A percentile compares a stretch with the other conserved stretches of the same genome.
These are phyloP conservation scores for Galaxias olidus DNA, from an alignment of 2,797 vertebrate species.

Conservation along the genomic window DNA sequence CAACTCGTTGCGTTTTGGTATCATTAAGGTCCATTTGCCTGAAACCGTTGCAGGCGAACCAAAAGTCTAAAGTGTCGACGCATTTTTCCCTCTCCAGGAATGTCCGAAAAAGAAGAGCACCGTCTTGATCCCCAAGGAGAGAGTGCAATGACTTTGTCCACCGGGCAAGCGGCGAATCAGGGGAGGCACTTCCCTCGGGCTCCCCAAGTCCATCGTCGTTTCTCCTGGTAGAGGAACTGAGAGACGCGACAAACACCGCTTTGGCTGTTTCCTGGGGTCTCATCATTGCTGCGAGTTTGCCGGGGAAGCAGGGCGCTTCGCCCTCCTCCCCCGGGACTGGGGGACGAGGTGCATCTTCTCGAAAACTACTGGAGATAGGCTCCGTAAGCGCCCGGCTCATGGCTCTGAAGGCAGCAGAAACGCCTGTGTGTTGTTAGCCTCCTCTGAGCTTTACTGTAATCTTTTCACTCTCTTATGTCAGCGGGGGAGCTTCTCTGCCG, in stretches of 20 bases:
- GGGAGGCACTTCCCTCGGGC: slow-evolving; percentile 94
- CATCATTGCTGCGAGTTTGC: slow-evolving; percentile 69
- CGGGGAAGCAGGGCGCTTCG: slow-evolving; percentile 82
- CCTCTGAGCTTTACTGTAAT: slow-evolving; percentile 72
- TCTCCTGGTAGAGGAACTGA: slow-evolving; percentile 78
- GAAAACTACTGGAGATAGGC: slow-evolving; percentile 89
- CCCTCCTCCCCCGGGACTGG: slow-evolving; percentile 97
- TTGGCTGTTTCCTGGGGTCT: slow-evolving; percentile 76
- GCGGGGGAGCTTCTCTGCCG: slow-evolving; percentile 86
- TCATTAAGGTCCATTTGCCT: slow-evolving; percentile 96
- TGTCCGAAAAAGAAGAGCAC: slow-evolving; percentile 91
- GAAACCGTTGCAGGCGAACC: slow-evolving; percentile 98
- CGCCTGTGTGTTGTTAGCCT: slow-evolving; percentile 52
- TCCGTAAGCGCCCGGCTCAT: slow-evolving; percentile 91
- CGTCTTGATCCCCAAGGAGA: slow-evolving; percentile 93
- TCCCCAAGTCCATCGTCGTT: slow-evolving; percentile 93
- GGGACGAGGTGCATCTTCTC: slow-evolving; percentile 95
- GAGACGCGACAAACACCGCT: slow-evolving; percentile 52
- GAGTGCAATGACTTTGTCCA: slow-evolving; percentile 96
- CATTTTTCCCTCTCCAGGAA: slow-evolving; percentile 94
- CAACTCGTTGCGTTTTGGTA: slow-evolving; percentile 90
- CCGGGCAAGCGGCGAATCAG: slow-evolving; percentile 88
- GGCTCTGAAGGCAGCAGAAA: slow-evolving; percentile 72
- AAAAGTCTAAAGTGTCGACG: slow-evolving; percentile 94
- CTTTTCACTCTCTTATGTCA: slow-evolving; percentile 88